Evolutionary conservation across 1,140 invertebrate species (phyloP).

Genomic region (Drosophila bipectinata): DNA sequence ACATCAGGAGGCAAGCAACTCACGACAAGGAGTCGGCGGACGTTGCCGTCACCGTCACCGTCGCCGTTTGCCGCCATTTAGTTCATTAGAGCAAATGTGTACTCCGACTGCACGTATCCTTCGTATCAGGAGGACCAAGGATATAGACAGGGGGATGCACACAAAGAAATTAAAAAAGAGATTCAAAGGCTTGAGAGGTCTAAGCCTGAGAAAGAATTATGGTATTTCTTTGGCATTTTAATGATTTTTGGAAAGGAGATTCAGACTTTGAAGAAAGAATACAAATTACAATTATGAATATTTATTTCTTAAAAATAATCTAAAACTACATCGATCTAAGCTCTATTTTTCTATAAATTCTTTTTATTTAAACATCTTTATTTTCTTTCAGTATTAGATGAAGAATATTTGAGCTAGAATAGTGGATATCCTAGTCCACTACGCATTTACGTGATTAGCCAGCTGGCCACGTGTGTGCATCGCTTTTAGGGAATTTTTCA

Average conservation of each 20-base stretch:
- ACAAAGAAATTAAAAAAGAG: background rate
- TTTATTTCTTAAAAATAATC: no score
- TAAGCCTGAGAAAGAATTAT: no score
- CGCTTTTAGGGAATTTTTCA: slow-evolving; percentile 19
- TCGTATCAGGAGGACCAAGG: background rate
- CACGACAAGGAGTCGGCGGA: slow-evolving; percentile 1
- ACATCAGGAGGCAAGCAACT: slow-evolving; percentile 33
- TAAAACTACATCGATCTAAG: no score
- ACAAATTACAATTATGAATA: no score
- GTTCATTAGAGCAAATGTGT: slow-evolving; percentile 80
- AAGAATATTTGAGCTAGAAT: slow-evolving; percentile 2
- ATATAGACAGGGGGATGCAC: slow-evolving; percentile 3
- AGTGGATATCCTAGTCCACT: slow-evolving; percentile 46
- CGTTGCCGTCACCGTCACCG: slow-evolving; percentile 20
- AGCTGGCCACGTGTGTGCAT: slow-evolving; percentile 73
- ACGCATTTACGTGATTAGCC: slow-evolving; percentile 81
- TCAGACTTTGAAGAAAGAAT: no score
- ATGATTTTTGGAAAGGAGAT: no score
- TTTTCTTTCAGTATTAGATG: background rate
- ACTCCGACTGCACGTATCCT: slow-evolving; percentile 64
- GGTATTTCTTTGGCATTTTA: no score
- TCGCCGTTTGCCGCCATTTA: slow-evolving; percentile 67
- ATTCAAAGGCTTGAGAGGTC: no score
- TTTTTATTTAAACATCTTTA: background rate
- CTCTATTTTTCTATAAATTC: no score